A percentile compares a stretch with the other conserved stretches of the same genome.
These are phyloP conservation scores for Phyllostomus discolor DNA, from an alignment of 2,113 vertebrate genomes.

Conservation along the genomic window DNA sequence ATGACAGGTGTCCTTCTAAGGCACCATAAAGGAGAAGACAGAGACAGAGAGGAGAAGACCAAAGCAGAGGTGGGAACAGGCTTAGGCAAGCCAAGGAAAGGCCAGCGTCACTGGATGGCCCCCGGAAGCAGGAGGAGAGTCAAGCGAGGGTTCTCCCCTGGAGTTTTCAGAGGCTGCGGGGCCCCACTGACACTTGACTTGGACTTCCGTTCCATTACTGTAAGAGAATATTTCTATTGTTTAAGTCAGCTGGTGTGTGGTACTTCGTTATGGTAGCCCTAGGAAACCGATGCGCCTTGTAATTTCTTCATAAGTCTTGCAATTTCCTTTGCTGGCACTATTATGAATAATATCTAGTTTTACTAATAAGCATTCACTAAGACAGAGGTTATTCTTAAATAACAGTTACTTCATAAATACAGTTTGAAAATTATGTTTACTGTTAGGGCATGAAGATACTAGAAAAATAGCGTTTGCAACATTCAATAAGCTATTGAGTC, in stretches of 20 bases:
- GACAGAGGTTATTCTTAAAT: neutral
- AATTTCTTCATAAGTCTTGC: neutral
- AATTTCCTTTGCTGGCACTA: neutral
- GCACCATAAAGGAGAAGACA: neutral
- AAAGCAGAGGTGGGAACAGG: rapidly evolving
- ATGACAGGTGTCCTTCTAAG: neutral
- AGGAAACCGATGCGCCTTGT: neutral
- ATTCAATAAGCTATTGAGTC: neutral
- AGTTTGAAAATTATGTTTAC: neutral
- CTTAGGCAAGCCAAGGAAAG: neutral
- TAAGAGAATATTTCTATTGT: neutral
- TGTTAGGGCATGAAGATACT: neutral
- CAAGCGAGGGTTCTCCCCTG: rapidly evolving
- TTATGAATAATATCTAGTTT: neutral
- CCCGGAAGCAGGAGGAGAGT: rapidly evolving
- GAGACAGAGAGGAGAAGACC: neutral
- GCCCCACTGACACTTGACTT: neutral
- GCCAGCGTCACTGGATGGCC: too few species aligned
- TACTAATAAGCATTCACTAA: neutral
- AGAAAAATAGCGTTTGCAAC: neutral
- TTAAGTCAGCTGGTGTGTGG: neutral
- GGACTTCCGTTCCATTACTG: neutral
- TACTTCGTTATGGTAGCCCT: neutral
- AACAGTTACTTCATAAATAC: neutral
- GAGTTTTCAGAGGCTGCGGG: neutral